phyloP scores from a whole-genome alignment of 2,113 vertebrate genomes.

The Asarcornis scutulata region DNA sequence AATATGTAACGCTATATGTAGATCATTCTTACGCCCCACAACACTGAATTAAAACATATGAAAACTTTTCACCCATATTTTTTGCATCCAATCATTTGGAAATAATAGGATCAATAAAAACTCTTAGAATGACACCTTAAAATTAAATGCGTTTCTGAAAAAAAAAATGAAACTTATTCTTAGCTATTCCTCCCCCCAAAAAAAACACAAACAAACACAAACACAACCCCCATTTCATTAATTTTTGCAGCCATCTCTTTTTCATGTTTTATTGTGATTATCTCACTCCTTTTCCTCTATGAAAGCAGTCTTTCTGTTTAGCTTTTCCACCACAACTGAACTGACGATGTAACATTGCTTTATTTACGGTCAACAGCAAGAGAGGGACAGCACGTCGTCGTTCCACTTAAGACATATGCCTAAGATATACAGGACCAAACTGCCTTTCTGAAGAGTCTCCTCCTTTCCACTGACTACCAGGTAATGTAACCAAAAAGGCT shows the following conservation, averaged over 20 bases:
- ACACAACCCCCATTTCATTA: background rate
- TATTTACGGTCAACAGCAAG: background rate
- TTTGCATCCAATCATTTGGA: background rate
- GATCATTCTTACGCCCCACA: background rate
- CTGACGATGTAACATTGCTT: background rate
- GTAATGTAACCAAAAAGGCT: background rate
- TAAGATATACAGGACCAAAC: background rate
- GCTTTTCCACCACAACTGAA: background rate
- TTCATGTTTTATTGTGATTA: background rate
- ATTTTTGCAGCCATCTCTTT: constrained; percentile 10
- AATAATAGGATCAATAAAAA: background rate
- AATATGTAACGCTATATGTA: background rate
- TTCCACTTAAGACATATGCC: background rate
- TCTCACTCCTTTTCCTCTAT: background rate
- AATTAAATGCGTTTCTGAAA: background rate
- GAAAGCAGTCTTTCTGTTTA: background rate
- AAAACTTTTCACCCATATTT: background rate
- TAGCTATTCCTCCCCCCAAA: background rate
- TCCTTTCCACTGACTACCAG: background rate
- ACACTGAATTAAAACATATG: background rate
- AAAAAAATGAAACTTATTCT: background rate
- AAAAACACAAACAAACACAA: no score
- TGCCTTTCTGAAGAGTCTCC: background rate
- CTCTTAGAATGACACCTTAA: background rate
- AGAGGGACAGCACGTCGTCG: no score